Evolutionary conservation across 2,888 invertebrate species (phyloP), one percentile per base, ranked within the genome.

Genomic region (Aspidiotus rigidus): DNA sequence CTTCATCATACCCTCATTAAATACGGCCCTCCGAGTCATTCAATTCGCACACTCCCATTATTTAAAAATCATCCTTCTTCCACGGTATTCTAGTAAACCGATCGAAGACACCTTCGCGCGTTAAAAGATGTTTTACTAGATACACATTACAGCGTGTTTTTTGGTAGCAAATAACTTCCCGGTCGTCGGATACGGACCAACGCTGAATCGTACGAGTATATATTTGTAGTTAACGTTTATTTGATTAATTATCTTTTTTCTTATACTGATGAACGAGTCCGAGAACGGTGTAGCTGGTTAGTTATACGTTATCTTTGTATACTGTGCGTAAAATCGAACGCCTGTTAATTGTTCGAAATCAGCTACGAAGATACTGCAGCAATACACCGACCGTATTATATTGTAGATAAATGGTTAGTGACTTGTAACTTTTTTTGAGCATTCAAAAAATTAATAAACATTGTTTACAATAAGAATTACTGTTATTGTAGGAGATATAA

Each of bases 371-470:
- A 3, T 57, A 57, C 17, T 62, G 39, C 49, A 49, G 11, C 3
- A 11, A 49, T n/a, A 49, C 49, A 49, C 49, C 42, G 44, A 62
- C 62, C 69, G 62, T 61, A 42, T 62, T 62, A 70, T 64, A 53
- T 49, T 61, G 69, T 62, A 49, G 49, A 62, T 71, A 71, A 71
- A 70, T 70, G 64, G 71, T 64, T 71, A 62, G 69, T 71, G 71
- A 71, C 71, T 71, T 71, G 71, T 71, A 66, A 55, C 66, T 71
- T 71, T 70, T 69, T 71, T 70, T 62, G 71, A 66, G 71, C 69
- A 70, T 71, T 71, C 69, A 71, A 66, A 62, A 70, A 71, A 71
- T 71, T 70, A 71, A 71, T 71, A 69, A 71, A 62, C 71, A 44
- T 66, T 60, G 69, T 42, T 71, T 63, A 70, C 62, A 54, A 70